A percentile compares a stretch with the other conserved stretches of the same genome.
Conservation (phyloP, 2,113 vertebrate genomes). For the western clawed frog (Xenopus tropicalis) region UCB_Xtro_10.0 CM004444.2:56444001-56444500, state of each 20-base stretch:
- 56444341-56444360: not conserved
- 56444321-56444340: conserved; percentile 1
- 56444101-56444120: not conserved
- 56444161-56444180: not conserved
- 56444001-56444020: too few relatives aligned
- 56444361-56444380: not conserved
- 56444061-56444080: too few relatives aligned
- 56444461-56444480: not conserved
- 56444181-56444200: not conserved
- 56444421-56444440: not conserved
- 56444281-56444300: not conserved
- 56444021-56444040: too few relatives aligned
- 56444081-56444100: too few relatives aligned
- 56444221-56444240: conserved; percentile 1
- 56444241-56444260: not conserved
- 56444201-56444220: not conserved
- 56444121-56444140: not conserved
- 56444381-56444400: not conserved
- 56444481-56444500: not conserved
- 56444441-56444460: not conserved
- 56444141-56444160: not conserved
- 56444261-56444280: not conserved
- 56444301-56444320: not conserved
- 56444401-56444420: not conserved
- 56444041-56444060: too few relatives aligned